phyloP scores from a whole-genome alignment of 2,113 vertebrate genomes.

The Lutjanus erythropterus region DNA sequence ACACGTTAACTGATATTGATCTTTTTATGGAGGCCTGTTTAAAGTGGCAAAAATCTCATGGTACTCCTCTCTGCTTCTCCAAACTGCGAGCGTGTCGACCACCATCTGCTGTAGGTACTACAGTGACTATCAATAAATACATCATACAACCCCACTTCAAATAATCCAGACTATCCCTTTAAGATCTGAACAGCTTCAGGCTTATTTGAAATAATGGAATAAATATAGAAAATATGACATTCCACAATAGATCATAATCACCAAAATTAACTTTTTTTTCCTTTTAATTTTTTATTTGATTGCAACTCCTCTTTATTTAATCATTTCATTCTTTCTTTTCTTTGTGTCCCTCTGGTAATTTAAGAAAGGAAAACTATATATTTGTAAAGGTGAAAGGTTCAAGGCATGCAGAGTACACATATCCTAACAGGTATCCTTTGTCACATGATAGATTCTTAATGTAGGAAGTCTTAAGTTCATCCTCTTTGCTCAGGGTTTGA shows the following conservation, averaged over 20 bases:
- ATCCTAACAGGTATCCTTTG: slow-evolving; percentile 3
- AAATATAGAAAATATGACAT: slow-evolving; percentile 31
- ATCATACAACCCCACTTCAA: too few species aligned
- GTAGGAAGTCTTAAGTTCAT: slow-evolving; percentile 67
- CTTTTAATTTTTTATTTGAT: too few species aligned
- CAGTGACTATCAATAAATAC: too few species aligned
- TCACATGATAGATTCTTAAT: slow-evolving; percentile 35
- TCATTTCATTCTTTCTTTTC: background rate
- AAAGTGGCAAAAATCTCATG: too few species aligned
- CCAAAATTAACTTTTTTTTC: too few species aligned
- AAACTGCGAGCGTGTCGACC: too few species aligned
- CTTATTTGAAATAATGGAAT: slow-evolving; percentile 3
- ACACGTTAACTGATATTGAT: too few species aligned
- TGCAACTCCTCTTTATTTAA: background rate
- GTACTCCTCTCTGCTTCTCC: too few species aligned
- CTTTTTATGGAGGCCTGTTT: too few species aligned
- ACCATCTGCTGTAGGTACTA: too few species aligned
- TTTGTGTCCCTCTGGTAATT: background rate
- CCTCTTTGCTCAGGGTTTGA: slow-evolving; percentile 82
- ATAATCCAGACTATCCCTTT: too few species aligned
- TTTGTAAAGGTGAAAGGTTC: background rate
- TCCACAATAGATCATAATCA: background rate
- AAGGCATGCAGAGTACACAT: slow-evolving; percentile 18
- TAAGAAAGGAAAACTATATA: background rate
- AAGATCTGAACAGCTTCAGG: background rate